A percentile compares a stretch with the other conserved stretches of the same genome.
phyloP scores from a whole-genome alignment of 1,140 invertebrate genomes.

The Protaetia brevitarsis region DNA sequence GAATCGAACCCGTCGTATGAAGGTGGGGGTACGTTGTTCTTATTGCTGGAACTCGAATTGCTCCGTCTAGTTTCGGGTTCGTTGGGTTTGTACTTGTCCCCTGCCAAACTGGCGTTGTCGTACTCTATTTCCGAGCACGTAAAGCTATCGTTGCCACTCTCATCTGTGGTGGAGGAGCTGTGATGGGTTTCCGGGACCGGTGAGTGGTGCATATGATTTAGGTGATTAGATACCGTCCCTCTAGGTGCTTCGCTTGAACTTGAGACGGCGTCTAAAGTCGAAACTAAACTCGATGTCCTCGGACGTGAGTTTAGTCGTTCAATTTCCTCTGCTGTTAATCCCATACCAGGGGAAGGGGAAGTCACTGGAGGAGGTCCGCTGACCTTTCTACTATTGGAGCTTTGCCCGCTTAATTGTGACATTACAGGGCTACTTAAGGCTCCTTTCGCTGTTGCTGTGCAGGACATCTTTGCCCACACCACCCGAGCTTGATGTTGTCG shows the following conservation, averaged over 20 bases:
- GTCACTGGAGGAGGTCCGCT: slow-evolving; percentile 58
- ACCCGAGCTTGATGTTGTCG: slow-evolving; percentile 81
- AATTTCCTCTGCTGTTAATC: slow-evolving; percentile 89
- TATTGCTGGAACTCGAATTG: slow-evolving; percentile 54
- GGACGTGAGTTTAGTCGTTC: slow-evolving; percentile 84
- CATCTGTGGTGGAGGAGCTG: slow-evolving; percentile 85
- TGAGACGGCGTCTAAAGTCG: slow-evolving; percentile 88
- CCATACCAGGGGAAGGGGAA: slow-evolving; percentile 66
- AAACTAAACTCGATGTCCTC: slow-evolving; percentile 82
- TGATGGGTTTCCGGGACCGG: slow-evolving; percentile 68
- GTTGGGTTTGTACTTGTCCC: slow-evolving; percentile 77
- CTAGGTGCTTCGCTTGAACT: slow-evolving; percentile 82
- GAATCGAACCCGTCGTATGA: slow-evolving; percentile 90
- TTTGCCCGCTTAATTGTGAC: slow-evolving; percentile 82
- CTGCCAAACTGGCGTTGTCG: slow-evolving; percentile 80
- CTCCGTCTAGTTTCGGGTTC: slow-evolving; percentile 60
- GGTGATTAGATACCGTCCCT: slow-evolving; percentile 57
- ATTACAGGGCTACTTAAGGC: slow-evolving; percentile 86
- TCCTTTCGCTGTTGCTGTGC: slow-evolving; percentile 85
- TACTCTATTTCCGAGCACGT: slow-evolving; percentile 98
- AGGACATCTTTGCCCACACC: slow-evolving; percentile 78
- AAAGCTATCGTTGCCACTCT: slow-evolving; percentile 95
- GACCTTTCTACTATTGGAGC: slow-evolving; percentile 70
- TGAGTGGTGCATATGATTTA: slow-evolving; percentile 62
- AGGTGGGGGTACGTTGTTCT: slow-evolving; percentile 65